Percentiles rank a stretch among this genome's conserved stretches.
phyloP scores from a whole-genome alignment of 2,888 invertebrate species.

The Mamestra brassicae region DNA sequence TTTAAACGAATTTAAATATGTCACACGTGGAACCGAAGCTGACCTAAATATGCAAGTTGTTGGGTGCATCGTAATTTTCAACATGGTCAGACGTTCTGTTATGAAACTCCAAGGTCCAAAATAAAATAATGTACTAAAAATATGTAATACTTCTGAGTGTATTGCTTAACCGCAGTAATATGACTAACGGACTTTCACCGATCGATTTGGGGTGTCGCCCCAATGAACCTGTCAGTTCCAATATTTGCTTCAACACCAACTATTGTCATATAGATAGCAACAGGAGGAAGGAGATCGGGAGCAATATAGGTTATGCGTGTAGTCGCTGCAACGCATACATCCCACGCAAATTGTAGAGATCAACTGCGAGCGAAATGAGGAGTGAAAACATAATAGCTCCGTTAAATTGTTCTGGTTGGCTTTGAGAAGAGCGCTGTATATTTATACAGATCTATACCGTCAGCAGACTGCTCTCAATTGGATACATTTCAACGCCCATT shows the following conservation, averaged over 20 bases:
- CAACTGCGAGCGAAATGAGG: conserved; percentile 26
- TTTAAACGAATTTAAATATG: conserved; percentile 51
- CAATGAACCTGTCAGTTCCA: not conserved
- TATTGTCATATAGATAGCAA: conserved; percentile 14
- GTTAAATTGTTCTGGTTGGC: conserved; percentile 13
- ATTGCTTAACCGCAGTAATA: not conserved
- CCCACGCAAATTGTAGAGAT: conserved; percentile 44
- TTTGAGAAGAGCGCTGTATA: conserved; percentile 1
- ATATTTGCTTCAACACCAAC: not conserved
- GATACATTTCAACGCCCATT: conserved; percentile 22
- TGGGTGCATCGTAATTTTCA: conserved; percentile 53
- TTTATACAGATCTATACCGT: not conserved
- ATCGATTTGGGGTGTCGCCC: not conserved
- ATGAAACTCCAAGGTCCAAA: conserved; percentile 35
- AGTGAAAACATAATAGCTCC: conserved; percentile 40
- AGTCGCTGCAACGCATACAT: conserved; percentile 28
- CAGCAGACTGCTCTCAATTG: conserved; percentile 23
- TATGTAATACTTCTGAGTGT: conserved; percentile 8
- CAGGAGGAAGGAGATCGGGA: not conserved
- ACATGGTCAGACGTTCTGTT: conserved; percentile 28
- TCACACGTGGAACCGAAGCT: conserved; percentile 50
- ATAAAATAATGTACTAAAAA: conserved; percentile 15
- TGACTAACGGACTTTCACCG: conserved; percentile 16
- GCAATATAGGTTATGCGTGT: conserved; percentile 24
- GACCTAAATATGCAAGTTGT: conserved; percentile 62